Evolutionary conservation across 2,797 vertebrate species (phyloP).

Genomic region (Odontamblyopus lacepedii): DNA sequence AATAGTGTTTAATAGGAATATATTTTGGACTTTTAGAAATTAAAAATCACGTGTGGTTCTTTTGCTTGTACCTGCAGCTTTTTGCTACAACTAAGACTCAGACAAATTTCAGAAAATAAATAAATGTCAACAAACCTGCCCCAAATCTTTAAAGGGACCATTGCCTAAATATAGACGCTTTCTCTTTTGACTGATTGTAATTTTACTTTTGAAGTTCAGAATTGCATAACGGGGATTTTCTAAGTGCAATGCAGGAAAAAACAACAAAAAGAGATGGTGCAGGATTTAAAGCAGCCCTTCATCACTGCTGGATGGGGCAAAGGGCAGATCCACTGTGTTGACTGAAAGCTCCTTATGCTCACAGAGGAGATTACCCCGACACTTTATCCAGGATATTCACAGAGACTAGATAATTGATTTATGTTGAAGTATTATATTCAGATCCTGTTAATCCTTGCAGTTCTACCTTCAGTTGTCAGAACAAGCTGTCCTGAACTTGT

Average conservation of each 20-base stretch:
- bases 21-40: neutral
- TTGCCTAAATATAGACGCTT: conserved; percentile 20
- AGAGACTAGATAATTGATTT: conserved; percentile 76
- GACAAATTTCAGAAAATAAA: too few species aligned
- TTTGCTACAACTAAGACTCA: too few species aligned
- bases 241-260: conserved; percentile 31
- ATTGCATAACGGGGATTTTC: conserved; percentile 52
- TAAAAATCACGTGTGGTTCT: neutral
- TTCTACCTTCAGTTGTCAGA: conserved; percentile 49
- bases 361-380: conserved; percentile 73
- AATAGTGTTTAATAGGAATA: neutral
- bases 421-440: conserved; percentile 71
- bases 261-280: conserved; percentile 27
- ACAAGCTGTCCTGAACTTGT: conserved; percentile 41
- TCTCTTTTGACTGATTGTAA: conserved; percentile 15
- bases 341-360: conserved; percentile 79
- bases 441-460: conserved; percentile 62
- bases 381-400: conserved; percentile 73
- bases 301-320: conserved; percentile 53
- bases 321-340: conserved; percentile 75
- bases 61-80: too few species aligned
- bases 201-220: conserved; percentile 33
- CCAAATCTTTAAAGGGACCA: conserved; percentile 15
- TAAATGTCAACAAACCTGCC: neutral
- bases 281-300: conserved; percentile 44